These are phyloP conservation scores for Lampris megalopsis DNA, from an alignment of 2,113 vertebrate species.

Conservation along the genomic window DNA sequence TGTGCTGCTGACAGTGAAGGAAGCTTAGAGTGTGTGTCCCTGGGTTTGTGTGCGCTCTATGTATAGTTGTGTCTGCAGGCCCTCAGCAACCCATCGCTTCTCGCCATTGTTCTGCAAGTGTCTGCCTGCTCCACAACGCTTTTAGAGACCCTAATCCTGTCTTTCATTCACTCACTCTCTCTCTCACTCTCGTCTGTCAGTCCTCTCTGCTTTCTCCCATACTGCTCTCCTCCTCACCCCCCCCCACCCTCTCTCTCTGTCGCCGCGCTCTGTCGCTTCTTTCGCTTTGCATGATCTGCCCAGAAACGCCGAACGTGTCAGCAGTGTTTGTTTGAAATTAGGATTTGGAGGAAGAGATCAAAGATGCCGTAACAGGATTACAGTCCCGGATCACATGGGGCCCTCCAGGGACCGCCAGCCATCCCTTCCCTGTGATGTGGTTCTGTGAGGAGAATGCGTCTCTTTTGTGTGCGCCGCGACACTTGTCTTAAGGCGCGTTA, in stretches of 20 bases:
- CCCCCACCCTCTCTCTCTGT: conserved; percentile 7
- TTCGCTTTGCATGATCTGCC: conserved; percentile 54
- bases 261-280: not conserved
- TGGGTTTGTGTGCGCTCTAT: conserved; percentile 31
- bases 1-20: conserved; percentile 30
- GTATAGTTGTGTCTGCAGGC: conserved; percentile 40
- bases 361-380: conserved; percentile 82
- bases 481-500: conserved; percentile 53
- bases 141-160: conserved; percentile 57
- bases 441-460: conserved; percentile 50
- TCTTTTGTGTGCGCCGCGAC: conserved; percentile 57
- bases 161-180: conserved; percentile 38
- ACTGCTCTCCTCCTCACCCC: conserved; percentile 1
- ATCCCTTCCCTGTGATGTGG: conserved; percentile 71
- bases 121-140: conserved; percentile 32
- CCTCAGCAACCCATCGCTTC: conserved; percentile 31
- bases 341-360: conserved; percentile 77
- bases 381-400: conserved; percentile 68
- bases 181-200: conserved; percentile 6
- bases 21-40: conserved; percentile 48
- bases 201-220: not conserved
- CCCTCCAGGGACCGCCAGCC: conserved; percentile 60
- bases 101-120: conserved; percentile 41
- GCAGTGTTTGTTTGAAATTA: conserved; percentile 79
- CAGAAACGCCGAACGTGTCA: conserved; percentile 70